Conservation (phyloP, 2,113 vertebrate genomes). For the Gnathonemus longibarbis region DNA sequence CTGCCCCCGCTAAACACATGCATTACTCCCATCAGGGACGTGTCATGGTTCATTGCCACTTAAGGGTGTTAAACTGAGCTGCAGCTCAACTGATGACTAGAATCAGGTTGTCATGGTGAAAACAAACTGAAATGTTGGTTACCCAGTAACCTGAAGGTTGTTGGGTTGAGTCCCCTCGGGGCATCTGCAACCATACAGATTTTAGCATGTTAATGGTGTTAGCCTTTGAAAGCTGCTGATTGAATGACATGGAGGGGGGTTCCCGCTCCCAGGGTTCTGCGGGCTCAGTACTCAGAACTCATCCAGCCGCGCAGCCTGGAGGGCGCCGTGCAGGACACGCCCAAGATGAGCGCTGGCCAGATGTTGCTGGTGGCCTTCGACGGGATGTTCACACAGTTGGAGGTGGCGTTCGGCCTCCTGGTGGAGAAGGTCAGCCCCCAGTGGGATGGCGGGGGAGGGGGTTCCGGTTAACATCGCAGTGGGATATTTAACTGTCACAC, state of each 20-base stretch:
- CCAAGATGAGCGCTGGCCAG: slow-evolving; percentile 96
- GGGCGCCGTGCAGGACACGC: slow-evolving; percentile 79
- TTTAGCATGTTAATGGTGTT: background rate
- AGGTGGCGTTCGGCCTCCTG: slow-evolving; percentile 86
- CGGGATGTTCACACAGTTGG: slow-evolving; percentile 97
- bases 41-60: background rate
- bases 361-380: slow-evolving; percentile 98
- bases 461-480: background rate
- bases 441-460: background rate
- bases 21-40: background rate
- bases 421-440: slow-evolving; percentile 79
- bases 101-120: background rate
- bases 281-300: slow-evolving; percentile 88
- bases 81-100: background rate
- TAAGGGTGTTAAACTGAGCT: background rate
- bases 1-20: no score
- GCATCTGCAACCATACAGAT: background rate
- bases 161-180: background rate
- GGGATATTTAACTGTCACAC: background rate
- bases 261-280: slow-evolving; percentile 68
- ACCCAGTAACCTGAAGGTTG: background rate
- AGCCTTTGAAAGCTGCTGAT: background rate
- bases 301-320: slow-evolving; percentile 85
- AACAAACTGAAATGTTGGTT: background rate
- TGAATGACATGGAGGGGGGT: background rate